Base-by-base conservation (phyloP, 2,888 invertebrate genomes). In the Campoplex nolae region DNA sequence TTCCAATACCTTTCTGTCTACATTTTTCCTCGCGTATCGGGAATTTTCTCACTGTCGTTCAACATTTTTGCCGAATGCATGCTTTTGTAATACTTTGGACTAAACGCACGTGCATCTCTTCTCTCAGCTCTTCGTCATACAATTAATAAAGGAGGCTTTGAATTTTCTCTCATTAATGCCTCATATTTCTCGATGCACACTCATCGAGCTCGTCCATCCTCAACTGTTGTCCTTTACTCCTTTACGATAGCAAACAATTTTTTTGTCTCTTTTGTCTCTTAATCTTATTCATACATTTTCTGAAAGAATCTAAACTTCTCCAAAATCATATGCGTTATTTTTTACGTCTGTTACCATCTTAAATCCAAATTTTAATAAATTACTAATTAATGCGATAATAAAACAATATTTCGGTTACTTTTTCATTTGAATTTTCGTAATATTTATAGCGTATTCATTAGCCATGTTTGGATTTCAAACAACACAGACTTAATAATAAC, bases 161-260 rank as follows among this genome's bases (percentile, higher is more conserved):
- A n/a, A 77, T 58, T 9, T 62, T 54, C 51, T 51, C 35, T 51
- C 67, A 51, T 77, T 38, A 77, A 77, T 77, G 32, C 62, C 13
- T 32, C 45, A 9, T 65, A 48, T 58, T 32, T n/a, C 73, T 58
- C 70, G n/a, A 74, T 56, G 45, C 70, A 1, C 45, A 62, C 48
- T 67, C 48, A 28, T 32, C 79, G 45, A 79, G 58, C 28, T 58
- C 28, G 38, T 35, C 23, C n/a, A 28, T 35, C 18, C 65, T 35
- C 65, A 51, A 65, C 48, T 45, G 48, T 58, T 13, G 51, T 65
- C 23, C 76, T 51, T n/a, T 48, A 7, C 32, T 13, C 3, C 4
- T 48, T 28, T 9, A 18, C 7, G 32, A 70, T 79, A 56, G n/a
- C 35, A 18, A 32, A 54, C 54, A 18, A 13, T 13, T 3, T 8